Evolutionary conservation across 1,140 invertebrate genomes (phyloP).

Genomic region (Leucophenga varia): DNA sequence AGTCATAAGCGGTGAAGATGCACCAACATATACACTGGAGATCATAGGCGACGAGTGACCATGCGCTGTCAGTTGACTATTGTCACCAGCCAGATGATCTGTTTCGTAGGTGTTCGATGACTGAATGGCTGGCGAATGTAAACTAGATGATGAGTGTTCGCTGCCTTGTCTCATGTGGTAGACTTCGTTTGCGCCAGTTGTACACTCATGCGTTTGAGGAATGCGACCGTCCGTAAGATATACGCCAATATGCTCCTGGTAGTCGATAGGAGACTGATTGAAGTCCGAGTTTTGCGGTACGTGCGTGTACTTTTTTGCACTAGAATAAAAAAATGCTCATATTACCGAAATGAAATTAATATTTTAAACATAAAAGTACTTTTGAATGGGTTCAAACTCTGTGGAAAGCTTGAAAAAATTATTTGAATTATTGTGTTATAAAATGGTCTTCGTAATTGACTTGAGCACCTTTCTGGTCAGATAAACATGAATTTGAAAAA

Average conservation of each 20-base stretch:
- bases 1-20: conserved; percentile 34
- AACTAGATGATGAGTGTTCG: conserved; percentile 48
- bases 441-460: too few relatives aligned
- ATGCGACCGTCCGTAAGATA: conserved; percentile 36
- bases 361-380: too few relatives aligned
- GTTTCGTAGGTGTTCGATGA: conserved; percentile 36
- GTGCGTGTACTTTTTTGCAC: conserved; percentile 44
- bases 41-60: conserved; percentile 38
- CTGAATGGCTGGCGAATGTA: conserved; percentile 51
- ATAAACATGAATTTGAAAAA: too few relatives aligned
- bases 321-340: conserved; percentile 22
- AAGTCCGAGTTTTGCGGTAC: conserved; percentile 41
- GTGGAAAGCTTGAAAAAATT: too few relatives aligned
- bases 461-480: too few relatives aligned
- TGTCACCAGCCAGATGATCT: conserved; percentile 28
- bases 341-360: too few relatives aligned
- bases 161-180: conserved; percentile 49
- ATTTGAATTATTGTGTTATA: too few relatives aligned
- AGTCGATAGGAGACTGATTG: conserved; percentile 42
- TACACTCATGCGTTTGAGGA: conserved; percentile 31
- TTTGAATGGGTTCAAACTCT: too few relatives aligned
- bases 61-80: not conserved
- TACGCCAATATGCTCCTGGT: conserved; percentile 34
- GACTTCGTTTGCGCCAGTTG: conserved; percentile 26
- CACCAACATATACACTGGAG: conserved; percentile 32